Base-by-base conservation (phyloP, 23 tunicate species). In the Halocynthia aurantium region DNA sequence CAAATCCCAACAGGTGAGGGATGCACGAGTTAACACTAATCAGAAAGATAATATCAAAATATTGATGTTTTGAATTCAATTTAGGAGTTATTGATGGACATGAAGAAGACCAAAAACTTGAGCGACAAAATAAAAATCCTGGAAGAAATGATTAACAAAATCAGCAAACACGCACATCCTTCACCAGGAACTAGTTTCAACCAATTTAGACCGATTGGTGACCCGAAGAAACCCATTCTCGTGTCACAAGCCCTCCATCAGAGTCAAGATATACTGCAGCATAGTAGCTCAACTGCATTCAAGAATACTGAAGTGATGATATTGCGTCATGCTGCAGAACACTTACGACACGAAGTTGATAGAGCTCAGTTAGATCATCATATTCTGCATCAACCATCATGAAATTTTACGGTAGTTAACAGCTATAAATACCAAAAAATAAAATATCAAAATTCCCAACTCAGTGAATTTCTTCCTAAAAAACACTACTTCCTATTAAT, bases 51-150 rank as follows among this genome's bases (percentile, higher is more conserved):
- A 31, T 31, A 31, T 31, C 44, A 31, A 31, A 31, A 31, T 31
- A 31, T 31, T 31, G 4, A 31, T 4, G 44, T 31, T 31, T 31
- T 31, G 44, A 31, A 31, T 58, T 53, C 19, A 13, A 21, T 75
- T 56, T 56, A 92, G 98, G 98, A 92, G 69, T 52, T 92, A 40
- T 57, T 92, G 0, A 86, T 92, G 62, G 98, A 92, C 31, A 67
- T 92, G 40, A 86, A 84, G 73, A 92, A 86, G 53, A 63, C 93
- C 8, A 18, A 53, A 7, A 67, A 64, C 9, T 49, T 86, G 62
- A 70, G 67, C 8, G 89, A 92, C 52, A 92, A 86, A 72, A 70
- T 78, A 5, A 62, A 79, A 65, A 70, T 92, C 10, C 44, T 92
- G 19, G 98, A 92, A 69, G 84, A 84, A 8, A 92, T 92, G 98